These are phyloP conservation scores for Dicranocentrus wangi DNA, from an alignment of 2,888 invertebrate species.

Conservation along the genomic window DNA sequence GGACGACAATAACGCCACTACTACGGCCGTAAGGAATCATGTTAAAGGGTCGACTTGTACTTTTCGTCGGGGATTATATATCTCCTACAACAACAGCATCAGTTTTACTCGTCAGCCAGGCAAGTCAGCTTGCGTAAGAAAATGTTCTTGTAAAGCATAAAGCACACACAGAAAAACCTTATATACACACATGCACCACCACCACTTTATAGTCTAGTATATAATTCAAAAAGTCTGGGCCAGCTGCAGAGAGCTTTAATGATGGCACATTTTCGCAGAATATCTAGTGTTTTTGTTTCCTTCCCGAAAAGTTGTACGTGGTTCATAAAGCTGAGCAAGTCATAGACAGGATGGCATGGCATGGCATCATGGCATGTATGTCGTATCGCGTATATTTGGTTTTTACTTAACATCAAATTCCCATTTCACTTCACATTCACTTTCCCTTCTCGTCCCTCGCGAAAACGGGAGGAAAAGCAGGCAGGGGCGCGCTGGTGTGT, in stretches of 20 bases:
- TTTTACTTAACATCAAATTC: conserved; percentile 12
- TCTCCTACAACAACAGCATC: conserved; percentile 18
- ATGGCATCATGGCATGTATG: background rate
- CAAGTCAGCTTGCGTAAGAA: background rate
- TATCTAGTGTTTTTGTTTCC: conserved; percentile 9
- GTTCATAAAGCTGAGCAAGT: background rate
- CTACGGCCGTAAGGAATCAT: background rate
- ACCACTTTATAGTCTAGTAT: too few relatives aligned
- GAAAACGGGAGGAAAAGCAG: too few relatives aligned
- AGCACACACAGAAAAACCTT: too few relatives aligned
- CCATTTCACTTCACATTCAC: background rate
- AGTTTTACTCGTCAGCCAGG: conserved; percentile 9
- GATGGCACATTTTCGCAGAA: background rate
- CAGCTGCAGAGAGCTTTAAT: background rate
- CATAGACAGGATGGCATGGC: background rate
- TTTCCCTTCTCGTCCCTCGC: too few relatives aligned
- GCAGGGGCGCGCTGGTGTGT: too few relatives aligned
- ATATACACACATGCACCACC: too few relatives aligned
- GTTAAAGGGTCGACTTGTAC: conserved; percentile 12
- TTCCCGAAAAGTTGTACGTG: background rate
- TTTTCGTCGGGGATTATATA: conserved; percentile 8
- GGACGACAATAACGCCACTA: background rate
- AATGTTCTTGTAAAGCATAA: too few relatives aligned
- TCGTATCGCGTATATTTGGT: background rate
- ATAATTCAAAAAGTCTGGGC: too few relatives aligned